phyloP scores from a whole-genome alignment of 2,797 vertebrate species.

The Eupleurogrammus muticus region DNA sequence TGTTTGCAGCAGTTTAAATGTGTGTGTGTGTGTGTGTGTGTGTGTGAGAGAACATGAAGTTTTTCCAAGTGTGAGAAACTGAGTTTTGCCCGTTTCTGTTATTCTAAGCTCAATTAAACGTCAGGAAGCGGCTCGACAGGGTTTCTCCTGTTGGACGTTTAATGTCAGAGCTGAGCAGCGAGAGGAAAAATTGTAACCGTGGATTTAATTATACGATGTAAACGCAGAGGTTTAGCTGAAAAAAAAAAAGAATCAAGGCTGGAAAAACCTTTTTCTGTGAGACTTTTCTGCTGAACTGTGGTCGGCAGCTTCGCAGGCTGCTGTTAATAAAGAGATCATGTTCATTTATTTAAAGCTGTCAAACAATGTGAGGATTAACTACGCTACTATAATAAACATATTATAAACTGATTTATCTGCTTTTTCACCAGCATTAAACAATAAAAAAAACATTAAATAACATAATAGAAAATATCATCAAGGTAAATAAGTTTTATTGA shows the following conservation, averaged over 20 bases:
- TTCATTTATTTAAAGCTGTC: too few relatives aligned
- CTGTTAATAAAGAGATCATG: conserved; percentile 1
- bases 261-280: conserved; percentile 58
- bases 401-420: too few relatives aligned
- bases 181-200: conserved; percentile 35
- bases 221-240: conserved; percentile 29
- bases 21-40: background rate
- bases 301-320: conserved; percentile 5
- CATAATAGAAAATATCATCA: too few relatives aligned
- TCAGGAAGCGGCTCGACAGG: conserved; percentile 43
- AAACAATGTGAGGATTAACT: too few relatives aligned
- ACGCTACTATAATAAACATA: too few relatives aligned
- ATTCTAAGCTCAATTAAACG: conserved; percentile 56
- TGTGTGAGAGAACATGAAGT: conserved; percentile 6
- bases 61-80: conserved; percentile 32
- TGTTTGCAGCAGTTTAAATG: too few relatives aligned
- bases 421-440: too few relatives aligned
- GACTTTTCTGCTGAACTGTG: conserved; percentile 14
- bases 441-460: too few relatives aligned
- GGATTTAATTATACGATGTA: conserved; percentile 62
- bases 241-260: background rate
- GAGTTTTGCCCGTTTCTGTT: conserved; percentile 26
- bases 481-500: too few relatives aligned
- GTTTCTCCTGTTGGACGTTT: conserved; percentile 26
- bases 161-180: conserved; percentile 13